Conservation (phyloP, 2,113 vertebrate species). For the Catharus minimus region DNA sequence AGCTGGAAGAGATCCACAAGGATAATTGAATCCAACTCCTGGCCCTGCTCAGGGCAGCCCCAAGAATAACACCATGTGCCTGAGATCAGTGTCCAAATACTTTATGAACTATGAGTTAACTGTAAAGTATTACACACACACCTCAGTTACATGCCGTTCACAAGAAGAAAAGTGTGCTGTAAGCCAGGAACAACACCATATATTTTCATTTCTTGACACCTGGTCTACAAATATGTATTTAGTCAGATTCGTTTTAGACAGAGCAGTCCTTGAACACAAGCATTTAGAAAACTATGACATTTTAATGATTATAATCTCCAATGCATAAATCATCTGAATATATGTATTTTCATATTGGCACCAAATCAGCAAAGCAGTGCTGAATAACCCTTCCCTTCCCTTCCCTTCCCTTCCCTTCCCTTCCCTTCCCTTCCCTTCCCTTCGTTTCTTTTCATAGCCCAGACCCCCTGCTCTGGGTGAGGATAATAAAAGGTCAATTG, state of each 20-base stretch:
- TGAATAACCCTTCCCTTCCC: not conserved
- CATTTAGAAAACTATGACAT: not conserved
- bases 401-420: not conserved
- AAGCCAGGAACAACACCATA: not conserved
- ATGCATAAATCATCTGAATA: not conserved
- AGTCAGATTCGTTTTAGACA: not conserved
- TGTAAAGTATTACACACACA: not conserved
- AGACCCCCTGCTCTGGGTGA: not conserved
- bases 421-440: not conserved
- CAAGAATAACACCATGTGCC: not conserved
- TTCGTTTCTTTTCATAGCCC: not conserved
- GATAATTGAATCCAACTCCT: not conserved
- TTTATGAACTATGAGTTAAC: not conserved
- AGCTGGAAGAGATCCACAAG: not conserved
- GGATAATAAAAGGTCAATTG: slow-evolving; percentile 18
- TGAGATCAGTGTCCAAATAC: not conserved
- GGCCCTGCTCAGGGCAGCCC: not conserved
- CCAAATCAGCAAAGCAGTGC: rapidly evolving
- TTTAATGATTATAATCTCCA: not conserved
- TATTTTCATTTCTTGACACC: not conserved
- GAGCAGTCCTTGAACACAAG: not conserved
- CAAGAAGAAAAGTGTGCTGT: not conserved
- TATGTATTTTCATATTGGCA: not conserved
- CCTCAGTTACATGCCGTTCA: not conserved
- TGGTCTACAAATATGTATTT: not conserved